phyloP scores from a whole-genome alignment of 2,797 vertebrate species.

The Muscicapa comitata region DNA sequence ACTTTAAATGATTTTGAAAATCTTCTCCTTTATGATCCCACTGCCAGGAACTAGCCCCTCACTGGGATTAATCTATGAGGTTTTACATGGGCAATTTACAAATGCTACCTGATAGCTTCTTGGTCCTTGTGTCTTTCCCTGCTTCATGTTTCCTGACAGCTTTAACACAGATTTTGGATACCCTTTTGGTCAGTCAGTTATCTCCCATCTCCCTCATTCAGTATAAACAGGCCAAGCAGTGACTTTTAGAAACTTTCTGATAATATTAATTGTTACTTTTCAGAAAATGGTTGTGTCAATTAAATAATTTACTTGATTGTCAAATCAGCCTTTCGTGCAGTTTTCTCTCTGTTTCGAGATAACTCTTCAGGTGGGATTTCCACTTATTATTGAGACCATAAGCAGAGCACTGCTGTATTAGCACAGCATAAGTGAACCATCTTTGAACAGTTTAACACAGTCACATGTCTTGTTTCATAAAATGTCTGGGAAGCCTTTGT shows the following conservation, averaged over 20 bases:
- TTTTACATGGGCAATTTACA: background rate
- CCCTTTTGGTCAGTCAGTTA: background rate
- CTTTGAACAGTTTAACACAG: background rate
- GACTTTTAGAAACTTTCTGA: background rate
- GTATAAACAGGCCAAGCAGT: fast-evolving
- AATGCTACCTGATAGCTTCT: background rate
- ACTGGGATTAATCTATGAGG: background rate
- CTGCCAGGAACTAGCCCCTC: constrained; percentile 4
- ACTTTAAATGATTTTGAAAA: constrained; percentile 1
- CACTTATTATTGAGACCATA: background rate
- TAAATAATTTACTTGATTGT: background rate
- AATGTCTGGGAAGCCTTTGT: background rate
- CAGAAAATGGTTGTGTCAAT: background rate
- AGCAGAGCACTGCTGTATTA: background rate
- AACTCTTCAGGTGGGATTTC: background rate
- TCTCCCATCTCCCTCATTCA: background rate
- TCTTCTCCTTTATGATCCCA: constrained; percentile 19
- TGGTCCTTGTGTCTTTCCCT: background rate
- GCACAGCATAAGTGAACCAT: background rate
- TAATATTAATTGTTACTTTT: background rate
- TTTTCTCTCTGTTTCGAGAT: background rate
- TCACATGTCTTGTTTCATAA: background rate
- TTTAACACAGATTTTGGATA: background rate
- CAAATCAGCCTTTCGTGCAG: background rate
- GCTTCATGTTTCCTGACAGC: background rate